A percentile compares a stretch with the other conserved stretches of the same genome.
Evolutionary conservation across 1,140 invertebrate species (phyloP).

Genomic region (Drosophila hydei): DNA sequence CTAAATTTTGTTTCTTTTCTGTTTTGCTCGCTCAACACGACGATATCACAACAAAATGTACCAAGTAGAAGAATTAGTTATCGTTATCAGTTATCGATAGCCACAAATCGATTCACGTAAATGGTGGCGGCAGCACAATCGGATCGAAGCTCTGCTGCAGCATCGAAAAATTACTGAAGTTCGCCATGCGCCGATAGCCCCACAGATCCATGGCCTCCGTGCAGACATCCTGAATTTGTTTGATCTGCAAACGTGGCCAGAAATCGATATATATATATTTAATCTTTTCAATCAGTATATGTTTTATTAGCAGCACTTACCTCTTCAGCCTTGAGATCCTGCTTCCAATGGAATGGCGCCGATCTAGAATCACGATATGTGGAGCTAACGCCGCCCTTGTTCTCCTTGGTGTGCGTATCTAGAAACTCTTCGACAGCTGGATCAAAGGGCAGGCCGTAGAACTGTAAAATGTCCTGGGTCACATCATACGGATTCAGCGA

Average conservation of each 20-base stretch:
- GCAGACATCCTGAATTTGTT: constrained; percentile 87
- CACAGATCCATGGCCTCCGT: constrained; percentile 90
- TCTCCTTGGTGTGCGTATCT: constrained; percentile 91
- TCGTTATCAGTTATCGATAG: constrained; percentile 57
- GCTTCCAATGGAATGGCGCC: constrained; percentile 93
- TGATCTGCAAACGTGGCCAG: constrained; percentile 57
- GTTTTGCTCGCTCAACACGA: constrained; percentile 77
- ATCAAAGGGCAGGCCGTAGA: constrained; percentile 90
- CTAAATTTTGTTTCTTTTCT: constrained; percentile 31
- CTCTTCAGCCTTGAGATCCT: constrained; percentile 89
- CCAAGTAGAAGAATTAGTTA: constrained; percentile 81
- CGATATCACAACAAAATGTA: constrained; percentile 82
- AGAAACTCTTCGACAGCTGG: constrained; percentile 89
- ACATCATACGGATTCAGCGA: constrained; percentile 90
- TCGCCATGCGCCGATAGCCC: constrained; percentile 88
- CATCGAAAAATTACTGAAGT: constrained; percentile 83
- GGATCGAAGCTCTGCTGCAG: constrained; percentile 77
- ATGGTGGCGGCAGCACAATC: constrained; percentile 77
- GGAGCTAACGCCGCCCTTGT: constrained; percentile 92
- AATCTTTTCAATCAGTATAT: not conserved
- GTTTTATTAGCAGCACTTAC: constrained; percentile 74
- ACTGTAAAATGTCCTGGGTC: constrained; percentile 89
- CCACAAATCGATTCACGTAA: constrained; percentile 64
- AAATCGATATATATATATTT: constrained; percentile 10
- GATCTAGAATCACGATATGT: constrained; percentile 92